These are phyloP conservation scores for Theristicus caerulescens DNA, from an alignment of 2,113 vertebrate genomes.

Conservation along the genomic window DNA sequence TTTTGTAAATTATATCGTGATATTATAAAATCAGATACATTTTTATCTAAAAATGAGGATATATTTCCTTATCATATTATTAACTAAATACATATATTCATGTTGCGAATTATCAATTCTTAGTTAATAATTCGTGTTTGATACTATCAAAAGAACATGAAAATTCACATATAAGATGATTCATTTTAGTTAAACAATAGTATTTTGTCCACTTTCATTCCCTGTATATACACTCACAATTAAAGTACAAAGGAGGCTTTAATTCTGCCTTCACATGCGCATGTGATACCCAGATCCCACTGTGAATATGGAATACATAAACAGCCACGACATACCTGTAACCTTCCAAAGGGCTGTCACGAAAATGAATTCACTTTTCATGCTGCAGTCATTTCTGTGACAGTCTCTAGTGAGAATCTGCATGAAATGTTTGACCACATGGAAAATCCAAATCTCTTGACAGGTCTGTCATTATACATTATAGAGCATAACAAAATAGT, in stretches of 20 bases:
- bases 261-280: neutral
- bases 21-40: neutral
- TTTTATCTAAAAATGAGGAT: neutral
- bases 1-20: neutral
- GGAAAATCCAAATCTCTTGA: constrained; percentile 52
- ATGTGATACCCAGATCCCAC: neutral
- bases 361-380: constrained; percentile 24
- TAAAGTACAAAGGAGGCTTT: neutral
- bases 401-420: constrained; percentile 26
- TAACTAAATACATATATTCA: neutral
- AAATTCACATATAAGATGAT: neutral
- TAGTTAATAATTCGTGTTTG: neutral
- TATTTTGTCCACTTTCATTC: neutral
- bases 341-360: constrained; percentile 17
- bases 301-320: neutral
- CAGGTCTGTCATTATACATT: constrained; percentile 52
- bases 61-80: neutral
- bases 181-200: neutral
- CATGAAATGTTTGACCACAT: constrained; percentile 27
- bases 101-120: neutral
- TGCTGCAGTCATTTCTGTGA: constrained; percentile 10
- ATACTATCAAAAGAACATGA: neutral
- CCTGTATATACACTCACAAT: neutral
- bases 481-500: constrained; percentile 59
- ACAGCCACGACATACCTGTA: neutral